A percentile compares a stretch with the other conserved stretches of the same genome.
phyloP scores from a whole-genome alignment of 2,113 vertebrate genomes.

The Melanerpes formicivorus region DNA sequence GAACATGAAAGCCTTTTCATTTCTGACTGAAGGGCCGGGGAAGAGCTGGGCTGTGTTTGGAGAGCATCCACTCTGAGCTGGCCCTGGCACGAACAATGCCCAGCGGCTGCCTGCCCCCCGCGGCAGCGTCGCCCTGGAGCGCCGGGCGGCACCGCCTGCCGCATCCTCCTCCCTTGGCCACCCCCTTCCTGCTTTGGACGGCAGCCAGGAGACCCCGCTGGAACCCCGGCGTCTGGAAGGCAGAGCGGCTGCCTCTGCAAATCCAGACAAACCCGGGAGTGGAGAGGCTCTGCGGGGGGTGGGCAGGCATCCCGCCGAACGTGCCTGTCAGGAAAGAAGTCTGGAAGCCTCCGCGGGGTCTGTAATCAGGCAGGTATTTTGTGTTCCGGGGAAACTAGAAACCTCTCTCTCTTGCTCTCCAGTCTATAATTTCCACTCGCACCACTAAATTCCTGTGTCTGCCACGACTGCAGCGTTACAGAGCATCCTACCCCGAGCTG shows the following conservation, averaged over 20 bases:
- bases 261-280: background rate
- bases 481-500: fast-evolving
- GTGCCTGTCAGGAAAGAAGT: background rate
- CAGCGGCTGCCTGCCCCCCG: background rate
- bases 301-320: background rate
- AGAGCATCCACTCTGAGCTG: constrained; percentile 1
- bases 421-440: fast-evolving
- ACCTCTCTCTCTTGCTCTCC: background rate
- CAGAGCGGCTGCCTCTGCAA: fast-evolving
- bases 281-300: background rate
- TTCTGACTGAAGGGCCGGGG: constrained; percentile 17
- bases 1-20: constrained; percentile 58
- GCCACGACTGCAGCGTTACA: fast-evolving
- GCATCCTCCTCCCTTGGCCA: background rate
- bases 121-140: fast-evolving
- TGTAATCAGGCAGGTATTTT: background rate
- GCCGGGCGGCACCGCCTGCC: background rate
- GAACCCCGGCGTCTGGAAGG: background rate
- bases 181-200: background rate
- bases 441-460: background rate
- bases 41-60: background rate
- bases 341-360: background rate
- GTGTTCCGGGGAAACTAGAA: background rate
- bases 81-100: background rate
- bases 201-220: background rate